phyloP scores from a whole-genome alignment of 2,113 vertebrate species.

The Otolemur garnettii region DNA sequence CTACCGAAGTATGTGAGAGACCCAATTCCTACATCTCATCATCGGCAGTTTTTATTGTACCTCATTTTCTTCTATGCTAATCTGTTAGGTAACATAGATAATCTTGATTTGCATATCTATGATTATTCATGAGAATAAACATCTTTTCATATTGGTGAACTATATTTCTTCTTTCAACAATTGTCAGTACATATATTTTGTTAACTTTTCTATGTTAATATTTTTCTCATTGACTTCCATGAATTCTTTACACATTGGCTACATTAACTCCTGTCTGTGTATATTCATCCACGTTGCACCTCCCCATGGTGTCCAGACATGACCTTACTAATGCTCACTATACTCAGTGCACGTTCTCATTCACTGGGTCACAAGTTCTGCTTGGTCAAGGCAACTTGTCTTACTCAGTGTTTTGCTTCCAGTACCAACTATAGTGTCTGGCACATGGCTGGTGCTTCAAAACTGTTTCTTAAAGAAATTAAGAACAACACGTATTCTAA shows the following conservation, averaged over 20 bases:
- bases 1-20: background rate
- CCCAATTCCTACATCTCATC: background rate
- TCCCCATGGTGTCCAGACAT: background rate
- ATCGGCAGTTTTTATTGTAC: background rate
- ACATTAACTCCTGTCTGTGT: background rate
- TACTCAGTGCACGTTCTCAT: background rate
- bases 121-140: conserved; percentile 1
- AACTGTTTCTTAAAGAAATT: background rate
- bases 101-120: background rate
- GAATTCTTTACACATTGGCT: background rate
- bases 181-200: background rate
- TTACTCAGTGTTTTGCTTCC: background rate
- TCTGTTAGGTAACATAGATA: background rate
- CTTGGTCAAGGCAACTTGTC: background rate
- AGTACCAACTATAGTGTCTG: background rate
- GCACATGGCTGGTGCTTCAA: background rate
- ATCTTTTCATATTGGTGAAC: background rate
- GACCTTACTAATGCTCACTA: background rate
- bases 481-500: background rate
- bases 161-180: conserved; percentile 27
- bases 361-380: background rate
- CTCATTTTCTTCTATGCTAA: conserved; percentile 37
- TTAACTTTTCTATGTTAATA: conserved; percentile 36
- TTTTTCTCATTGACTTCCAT: conserved; percentile 48
- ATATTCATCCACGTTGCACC: background rate